Percentiles rank a stretch among this genome's conserved stretches.
Evolutionary conservation across 2,797 vertebrate genomes (phyloP).

Genomic region (Lerista edwardsae): DNA sequence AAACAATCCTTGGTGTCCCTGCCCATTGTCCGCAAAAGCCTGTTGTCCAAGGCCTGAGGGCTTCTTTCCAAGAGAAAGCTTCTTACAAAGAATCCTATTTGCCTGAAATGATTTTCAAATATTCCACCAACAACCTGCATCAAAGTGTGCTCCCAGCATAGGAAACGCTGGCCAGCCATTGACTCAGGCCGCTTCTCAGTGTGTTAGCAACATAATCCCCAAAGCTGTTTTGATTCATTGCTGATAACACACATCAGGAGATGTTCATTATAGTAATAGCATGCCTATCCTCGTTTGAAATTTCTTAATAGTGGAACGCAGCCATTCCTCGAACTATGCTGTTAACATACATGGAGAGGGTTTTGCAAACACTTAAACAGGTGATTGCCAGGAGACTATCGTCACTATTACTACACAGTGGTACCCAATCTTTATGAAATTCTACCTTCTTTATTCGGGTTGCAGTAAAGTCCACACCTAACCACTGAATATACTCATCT

Average conservation of each 20-base stretch:
- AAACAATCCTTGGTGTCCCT: not conserved
- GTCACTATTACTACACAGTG: not conserved
- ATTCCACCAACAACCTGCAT: not conserved
- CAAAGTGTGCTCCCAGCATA: not conserved
- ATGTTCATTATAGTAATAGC: not conserved
- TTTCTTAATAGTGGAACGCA: not conserved
- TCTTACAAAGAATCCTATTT: not conserved
- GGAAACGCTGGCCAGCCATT: not conserved
- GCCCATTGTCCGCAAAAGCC: not conserved
- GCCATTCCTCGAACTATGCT: not conserved
- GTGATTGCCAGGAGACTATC: not conserved
- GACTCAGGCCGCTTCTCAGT: not conserved
- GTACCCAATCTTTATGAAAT: not conserved
- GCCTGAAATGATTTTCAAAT: not conserved
- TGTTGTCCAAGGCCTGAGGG: too few species aligned
- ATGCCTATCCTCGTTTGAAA: not conserved
- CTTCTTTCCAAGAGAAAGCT: conserved; percentile 8
- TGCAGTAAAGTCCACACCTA: not conserved
- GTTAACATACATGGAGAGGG: not conserved
- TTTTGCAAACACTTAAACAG: not conserved
- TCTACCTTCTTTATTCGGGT: not conserved
- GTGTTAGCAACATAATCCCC: conserved; percentile 6
- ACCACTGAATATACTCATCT: not conserved
- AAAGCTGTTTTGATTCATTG: conserved; percentile 20
- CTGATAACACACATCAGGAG: conserved; percentile 21